Evolutionary conservation across 2,797 vertebrate species (phyloP).

Genomic region (Phalloptychus januarius): DNA sequence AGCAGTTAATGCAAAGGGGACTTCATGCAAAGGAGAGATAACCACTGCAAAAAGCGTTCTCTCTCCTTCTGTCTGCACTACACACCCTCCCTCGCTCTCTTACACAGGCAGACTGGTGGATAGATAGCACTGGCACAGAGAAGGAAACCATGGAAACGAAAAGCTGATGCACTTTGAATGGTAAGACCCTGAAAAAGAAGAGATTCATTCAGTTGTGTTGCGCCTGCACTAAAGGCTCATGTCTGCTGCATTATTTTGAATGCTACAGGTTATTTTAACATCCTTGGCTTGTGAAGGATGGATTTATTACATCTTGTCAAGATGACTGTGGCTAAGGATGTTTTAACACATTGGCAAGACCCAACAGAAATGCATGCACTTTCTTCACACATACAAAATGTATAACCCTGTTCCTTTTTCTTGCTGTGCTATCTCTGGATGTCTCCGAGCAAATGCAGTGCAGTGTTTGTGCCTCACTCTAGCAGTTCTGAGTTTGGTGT

Average conservation of each 20-base stretch:
- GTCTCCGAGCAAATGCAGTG: constrained; percentile 1
- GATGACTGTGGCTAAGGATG: constrained; percentile 36
- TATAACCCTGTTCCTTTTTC: constrained; percentile 9
- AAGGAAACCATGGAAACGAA: constrained; percentile 79
- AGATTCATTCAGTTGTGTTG: constrained; percentile 72
- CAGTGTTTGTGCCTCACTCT: constrained; percentile 1
- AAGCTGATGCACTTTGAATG: constrained; percentile 79
- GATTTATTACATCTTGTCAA: constrained; percentile 53
- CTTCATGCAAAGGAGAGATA: constrained; percentile 77
- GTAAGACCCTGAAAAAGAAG: constrained; percentile 78
- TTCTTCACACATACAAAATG: constrained; percentile 18
- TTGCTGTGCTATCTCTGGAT: not conserved
- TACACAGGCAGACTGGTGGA: constrained; percentile 61
- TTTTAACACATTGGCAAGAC: constrained; percentile 38
- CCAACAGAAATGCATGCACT: constrained; percentile 3
- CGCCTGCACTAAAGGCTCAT: constrained; percentile 58
- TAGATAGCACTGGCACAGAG: constrained; percentile 70
- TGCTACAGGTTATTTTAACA: constrained; percentile 61
- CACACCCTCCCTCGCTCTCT: constrained; percentile 36
- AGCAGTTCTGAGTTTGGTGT: constrained; percentile 28
- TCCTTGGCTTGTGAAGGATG: constrained; percentile 38
- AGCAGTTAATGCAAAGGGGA: constrained; percentile 70
- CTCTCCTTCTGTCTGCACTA: constrained; percentile 15
- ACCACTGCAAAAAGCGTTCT: constrained; percentile 66
- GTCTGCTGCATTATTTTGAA: constrained; percentile 61